Conservation (phyloP, 2,888 invertebrate species). For the Argyresthia albistria region DNA sequence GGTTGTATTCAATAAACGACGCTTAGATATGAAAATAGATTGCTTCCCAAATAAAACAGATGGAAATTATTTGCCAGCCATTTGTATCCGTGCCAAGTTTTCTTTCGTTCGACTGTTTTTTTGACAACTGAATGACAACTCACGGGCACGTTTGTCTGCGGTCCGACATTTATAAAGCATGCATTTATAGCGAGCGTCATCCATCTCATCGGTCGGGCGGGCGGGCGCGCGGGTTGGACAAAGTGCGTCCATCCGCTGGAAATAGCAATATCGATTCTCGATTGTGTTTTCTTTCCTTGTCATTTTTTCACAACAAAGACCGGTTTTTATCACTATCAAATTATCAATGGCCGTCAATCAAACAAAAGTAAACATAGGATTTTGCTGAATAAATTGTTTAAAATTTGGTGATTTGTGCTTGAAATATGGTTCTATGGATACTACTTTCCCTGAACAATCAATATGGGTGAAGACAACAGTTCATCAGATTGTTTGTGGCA, state of each 20-base stretch:
- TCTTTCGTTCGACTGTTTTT: too few species aligned
- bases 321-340: not conserved
- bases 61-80: slow-evolving; percentile 27
- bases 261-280: too few species aligned
- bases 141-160: not conserved
- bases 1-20: slow-evolving; percentile 6
- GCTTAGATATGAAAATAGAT: slow-evolving; percentile 34
- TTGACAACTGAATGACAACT: slow-evolving; percentile 43
- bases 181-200: too few species aligned
- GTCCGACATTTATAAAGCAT: too few species aligned
- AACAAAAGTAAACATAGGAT: slow-evolving; percentile 12
- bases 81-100: slow-evolving; percentile 40
- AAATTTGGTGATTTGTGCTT: slow-evolving; percentile 8
- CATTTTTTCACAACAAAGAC: not conserved
- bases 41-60: slow-evolving; percentile 48
- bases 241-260: too few species aligned
- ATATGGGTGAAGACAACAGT: slow-evolving; percentile 54
- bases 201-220: too few species aligned
- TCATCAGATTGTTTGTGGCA: slow-evolving; percentile 54
- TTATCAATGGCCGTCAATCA: slow-evolving; percentile 3
- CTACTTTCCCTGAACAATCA: slow-evolving; percentile 58
- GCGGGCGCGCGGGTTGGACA: too few species aligned
- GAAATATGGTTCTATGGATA: slow-evolving; percentile 64
- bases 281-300: too few species aligned
- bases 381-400: slow-evolving; percentile 4